A percentile compares a stretch with the other conserved stretches of the same genome.
Evolutionary conservation across 2,797 vertebrate genomes (phyloP).

Genomic region (Sciurus vulgaris): DNA sequence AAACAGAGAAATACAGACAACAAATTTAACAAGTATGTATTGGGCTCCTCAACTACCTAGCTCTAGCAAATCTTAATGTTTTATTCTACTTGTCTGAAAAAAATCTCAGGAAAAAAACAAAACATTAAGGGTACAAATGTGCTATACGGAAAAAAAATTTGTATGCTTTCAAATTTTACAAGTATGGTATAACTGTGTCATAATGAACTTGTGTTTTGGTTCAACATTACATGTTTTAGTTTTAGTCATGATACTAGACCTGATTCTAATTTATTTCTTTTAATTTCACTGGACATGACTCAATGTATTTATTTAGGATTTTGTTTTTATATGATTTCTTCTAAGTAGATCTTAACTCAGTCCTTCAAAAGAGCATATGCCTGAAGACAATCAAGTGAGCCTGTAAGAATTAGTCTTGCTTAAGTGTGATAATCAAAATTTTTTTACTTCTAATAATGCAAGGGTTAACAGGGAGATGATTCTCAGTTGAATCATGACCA

Average conservation of each 20-base stretch:
- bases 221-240: not conserved
- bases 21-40: not conserved
- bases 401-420: not conserved
- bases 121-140: not conserved
- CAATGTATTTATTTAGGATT: conserved; percentile 22
- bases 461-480: not conserved
- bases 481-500: not conserved
- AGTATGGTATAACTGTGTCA: not conserved
- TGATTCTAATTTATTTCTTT: not conserved
- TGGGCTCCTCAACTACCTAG: not conserved
- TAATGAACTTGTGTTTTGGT: not conserved
- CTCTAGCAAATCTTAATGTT: not conserved
- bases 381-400: not conserved
- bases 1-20: conserved; percentile 8
- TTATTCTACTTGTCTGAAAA: conserved; percentile 9
- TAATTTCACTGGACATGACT: not conserved
- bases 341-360: not conserved
- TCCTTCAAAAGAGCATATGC: not conserved
- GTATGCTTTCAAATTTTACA: not conserved
- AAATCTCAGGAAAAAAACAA: not conserved
- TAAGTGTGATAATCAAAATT: conserved; percentile 1
- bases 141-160: not conserved
- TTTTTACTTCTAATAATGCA: not conserved
- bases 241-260: not conserved
- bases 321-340: conserved; percentile 33